Evolutionary conservation across 2,113 vertebrate species (phyloP), one percentile per base, ranked within the genome.

Genomic region (cattle (Bos taurus)): DNA sequence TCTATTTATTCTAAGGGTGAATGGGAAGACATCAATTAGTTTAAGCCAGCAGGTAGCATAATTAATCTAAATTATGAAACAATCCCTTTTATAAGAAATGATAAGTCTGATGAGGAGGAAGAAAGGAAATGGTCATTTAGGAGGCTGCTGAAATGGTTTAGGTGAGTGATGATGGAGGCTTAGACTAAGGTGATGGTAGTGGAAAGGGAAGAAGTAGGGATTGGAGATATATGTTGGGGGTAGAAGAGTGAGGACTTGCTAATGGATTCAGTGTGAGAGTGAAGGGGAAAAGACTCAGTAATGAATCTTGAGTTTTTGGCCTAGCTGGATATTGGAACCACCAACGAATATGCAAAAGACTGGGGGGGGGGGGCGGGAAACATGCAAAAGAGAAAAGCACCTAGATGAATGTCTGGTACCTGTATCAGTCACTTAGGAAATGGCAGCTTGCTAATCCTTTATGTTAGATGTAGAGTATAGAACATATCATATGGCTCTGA

Each of bases 301-400:
- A 48, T 64, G 74, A 90, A 46, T 85, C 43, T 7, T 86, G 25
- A 50, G 3, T 57, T 92, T 90, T 56, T 17, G 36, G 28, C 36
- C 2, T 52, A 36, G 21, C 6, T 59, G 15, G 11, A 10, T 77
- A 33, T 43, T 52, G 36, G 33, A 62, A 33, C 9, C 23, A 23
- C 56, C 25, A 57, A 11, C n/a, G 60, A 48, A 64, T 16, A 85
- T 48, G 12, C 9, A 57, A 90, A 90, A 84, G 36, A 87, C 4
- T 13, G 0, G 28, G 14, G 2, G 0, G 2, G 56, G n/a, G n/a
- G n/a, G n/a, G n/a, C n/a, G n/a, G n/a, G n/a, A 48, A 48, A 48
- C 11, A 43, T 36, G 9, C 28, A 7, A 64, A 92, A 8, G 7
- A 50, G 36, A n/a, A 92, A 33, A n/a, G 11, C 30, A 74, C 10